These are phyloP conservation scores for Mimachlamys varia DNA, from an alignment of 2,888 invertebrate species.

Conservation along the genomic window DNA sequence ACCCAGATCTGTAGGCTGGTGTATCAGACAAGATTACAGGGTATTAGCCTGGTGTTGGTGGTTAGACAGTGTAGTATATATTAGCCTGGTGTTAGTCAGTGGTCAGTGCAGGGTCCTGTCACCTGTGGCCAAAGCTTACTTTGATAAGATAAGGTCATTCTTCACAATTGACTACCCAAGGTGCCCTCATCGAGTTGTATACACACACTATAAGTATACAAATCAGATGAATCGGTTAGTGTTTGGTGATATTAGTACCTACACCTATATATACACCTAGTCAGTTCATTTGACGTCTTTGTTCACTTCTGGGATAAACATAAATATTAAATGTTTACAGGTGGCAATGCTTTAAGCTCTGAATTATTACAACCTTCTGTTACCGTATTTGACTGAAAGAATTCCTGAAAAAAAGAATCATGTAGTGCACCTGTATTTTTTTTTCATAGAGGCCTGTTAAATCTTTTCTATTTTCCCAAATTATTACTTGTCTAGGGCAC, in stretches of 20 bases:
- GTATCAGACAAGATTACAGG: neutral
- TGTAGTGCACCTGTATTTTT: no score
- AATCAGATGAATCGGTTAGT: neutral
- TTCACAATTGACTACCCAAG: neutral
- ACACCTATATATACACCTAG: conserved; percentile 11
- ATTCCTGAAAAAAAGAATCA: no score
- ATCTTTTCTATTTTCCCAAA: no score
- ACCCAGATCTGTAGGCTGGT: neutral
- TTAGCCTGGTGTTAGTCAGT: no score
- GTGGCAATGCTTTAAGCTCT: neutral
- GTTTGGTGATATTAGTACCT: neutral
- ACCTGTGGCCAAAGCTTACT: neutral
- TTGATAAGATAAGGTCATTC: conserved; percentile 17
- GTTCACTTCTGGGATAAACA: conserved; percentile 33
- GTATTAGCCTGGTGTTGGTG: neutral
- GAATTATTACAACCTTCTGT: neutral
- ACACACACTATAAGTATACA: neutral
- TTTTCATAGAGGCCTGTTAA: no score
- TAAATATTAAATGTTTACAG: conserved; percentile 15
- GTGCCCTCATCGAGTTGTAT: neutral
- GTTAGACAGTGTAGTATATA: no score
- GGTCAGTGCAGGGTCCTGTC: neutral
- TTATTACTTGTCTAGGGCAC: no score
- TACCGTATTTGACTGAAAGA: neutral
- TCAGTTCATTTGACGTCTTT: conserved; percentile 32